phyloP scores from a whole-genome alignment of 2,888 invertebrate genomes.

The Myopa tessellatipennis region DNA sequence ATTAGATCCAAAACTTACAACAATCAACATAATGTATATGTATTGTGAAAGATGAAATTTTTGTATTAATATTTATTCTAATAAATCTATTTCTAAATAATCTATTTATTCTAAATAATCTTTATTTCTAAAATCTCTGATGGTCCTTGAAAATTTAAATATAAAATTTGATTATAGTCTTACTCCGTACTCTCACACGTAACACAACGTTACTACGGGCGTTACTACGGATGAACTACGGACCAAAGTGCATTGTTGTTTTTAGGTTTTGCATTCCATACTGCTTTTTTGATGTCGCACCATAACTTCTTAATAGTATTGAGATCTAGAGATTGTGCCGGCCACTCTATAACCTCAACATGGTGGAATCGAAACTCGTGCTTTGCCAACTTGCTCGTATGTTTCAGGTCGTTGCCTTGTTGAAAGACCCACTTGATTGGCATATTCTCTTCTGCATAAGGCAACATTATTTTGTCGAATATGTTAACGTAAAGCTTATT shows the following conservation, averaged over 20 bases:
- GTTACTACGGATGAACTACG: no score
- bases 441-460: conserved; percentile 43
- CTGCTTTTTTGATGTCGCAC: conserved; percentile 23
- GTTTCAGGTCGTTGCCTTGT: conserved; percentile 44
- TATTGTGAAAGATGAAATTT: no score
- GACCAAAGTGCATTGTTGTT: neutral
- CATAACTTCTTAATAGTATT: neutral
- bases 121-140: no score
- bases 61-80: no score
- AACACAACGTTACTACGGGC: no score
- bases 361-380: conserved; percentile 37
- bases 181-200: no score
- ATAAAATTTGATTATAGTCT: no score
- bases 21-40: no score
- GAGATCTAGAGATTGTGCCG: conserved; percentile 41
- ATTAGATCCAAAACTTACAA: no score
- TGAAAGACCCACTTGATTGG: conserved; percentile 45
- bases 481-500: neutral
- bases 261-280: neutral
- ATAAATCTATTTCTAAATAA: no score
- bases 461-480: conserved; percentile 33
- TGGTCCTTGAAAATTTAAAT: no score
- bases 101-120: no score
- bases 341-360: conserved; percentile 41
- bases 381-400: conserved; percentile 37